Evolutionary conservation across 1,140 invertebrate species (phyloP).

Genomic region (Batillaria attramentaria): DNA sequence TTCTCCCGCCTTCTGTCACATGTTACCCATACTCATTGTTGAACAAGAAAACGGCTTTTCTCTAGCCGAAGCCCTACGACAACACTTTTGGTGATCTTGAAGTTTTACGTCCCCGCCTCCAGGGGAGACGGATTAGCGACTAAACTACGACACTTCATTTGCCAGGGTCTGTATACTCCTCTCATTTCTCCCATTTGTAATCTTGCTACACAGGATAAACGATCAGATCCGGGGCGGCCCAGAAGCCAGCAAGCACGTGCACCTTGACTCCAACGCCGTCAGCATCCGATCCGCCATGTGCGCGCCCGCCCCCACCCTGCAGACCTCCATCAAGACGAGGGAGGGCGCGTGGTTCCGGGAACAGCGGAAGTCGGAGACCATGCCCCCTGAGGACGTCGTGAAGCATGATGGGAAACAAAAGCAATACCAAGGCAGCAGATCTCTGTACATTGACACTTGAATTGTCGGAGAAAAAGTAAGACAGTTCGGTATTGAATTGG

Average conservation of each 20-base stretch:
- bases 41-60: no score
- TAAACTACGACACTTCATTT: no score
- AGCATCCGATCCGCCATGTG: conserved; percentile 30
- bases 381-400: conserved; percentile 29
- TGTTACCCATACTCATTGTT: no score
- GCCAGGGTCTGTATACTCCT: no score
- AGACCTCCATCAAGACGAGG: conserved; percentile 31
- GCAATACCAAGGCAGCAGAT: conserved; percentile 13
- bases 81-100: no score
- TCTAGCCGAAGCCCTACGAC: no score
- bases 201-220: conserved; percentile 20
- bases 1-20: no score
- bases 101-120: no score
- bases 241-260: neutral
- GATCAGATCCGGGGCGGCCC: conserved; percentile 38
- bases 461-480: no score
- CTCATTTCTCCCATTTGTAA: neutral
- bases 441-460: conserved; percentile 10
- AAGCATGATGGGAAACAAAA: neutral
- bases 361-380: conserved; percentile 24
- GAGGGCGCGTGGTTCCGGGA: conserved; percentile 29
- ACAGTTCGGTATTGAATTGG: no score
- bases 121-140: no score
- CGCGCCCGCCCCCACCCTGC: conserved; percentile 25
- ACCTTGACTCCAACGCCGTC: conserved; percentile 30